Conservation (phyloP, 2,888 invertebrate genomes). For the Schizaphis graminum region DNA sequence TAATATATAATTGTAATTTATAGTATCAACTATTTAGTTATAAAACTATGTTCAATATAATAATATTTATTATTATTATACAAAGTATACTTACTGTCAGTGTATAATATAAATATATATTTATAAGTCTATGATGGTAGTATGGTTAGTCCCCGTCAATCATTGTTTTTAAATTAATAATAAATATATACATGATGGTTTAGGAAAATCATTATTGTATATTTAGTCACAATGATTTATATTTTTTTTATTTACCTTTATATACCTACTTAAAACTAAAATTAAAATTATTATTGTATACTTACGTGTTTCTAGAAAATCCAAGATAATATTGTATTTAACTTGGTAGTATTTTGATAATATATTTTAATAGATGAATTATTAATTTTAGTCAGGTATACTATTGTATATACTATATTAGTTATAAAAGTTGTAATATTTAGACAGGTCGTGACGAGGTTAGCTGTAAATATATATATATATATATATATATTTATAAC, state of each 20-base stretch:
- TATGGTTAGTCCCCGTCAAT: not conserved
- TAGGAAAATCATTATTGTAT: not conserved
- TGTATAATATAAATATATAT: slow-evolving; percentile 1
- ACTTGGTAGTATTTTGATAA: not conserved
- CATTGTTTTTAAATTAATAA: not conserved
- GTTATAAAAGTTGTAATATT: not conserved
- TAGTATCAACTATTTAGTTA: not conserved
- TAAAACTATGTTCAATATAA: not conserved
- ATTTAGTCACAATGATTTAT: not conserved
- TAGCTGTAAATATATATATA: not conserved
- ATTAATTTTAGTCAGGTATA: not conserved
- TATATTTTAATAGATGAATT: not conserved
- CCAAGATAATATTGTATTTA: not conserved
- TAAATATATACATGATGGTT: not conserved
- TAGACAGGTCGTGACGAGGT: not conserved
- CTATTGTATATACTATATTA: not conserved
- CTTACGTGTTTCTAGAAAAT: not conserved
- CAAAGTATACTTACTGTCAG: not conserved
- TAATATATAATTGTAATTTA: no score
- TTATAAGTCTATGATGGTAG: not conserved
- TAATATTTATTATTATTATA: not conserved
- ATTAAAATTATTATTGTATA: not conserved
- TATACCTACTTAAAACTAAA: not conserved
- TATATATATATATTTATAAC: not conserved
- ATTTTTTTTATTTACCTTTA: not conserved